phyloP scores from a whole-genome alignment of 92 coral and sea anemone genomes.

The Paramuricea clavata region DNA sequence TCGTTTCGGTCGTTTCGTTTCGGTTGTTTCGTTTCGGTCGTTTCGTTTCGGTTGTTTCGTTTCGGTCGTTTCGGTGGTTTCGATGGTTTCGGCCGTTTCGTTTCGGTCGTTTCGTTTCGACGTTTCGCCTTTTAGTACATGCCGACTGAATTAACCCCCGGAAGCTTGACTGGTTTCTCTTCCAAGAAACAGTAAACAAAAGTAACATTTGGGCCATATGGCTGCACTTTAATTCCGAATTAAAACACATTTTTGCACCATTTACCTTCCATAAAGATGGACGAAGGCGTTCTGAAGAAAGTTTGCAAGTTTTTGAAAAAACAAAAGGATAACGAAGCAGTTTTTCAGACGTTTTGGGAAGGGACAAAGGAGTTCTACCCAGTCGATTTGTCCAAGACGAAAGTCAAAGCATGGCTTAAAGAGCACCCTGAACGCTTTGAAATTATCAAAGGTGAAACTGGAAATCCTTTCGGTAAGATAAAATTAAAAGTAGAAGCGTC shows the following conservation, averaged over 20 bases:
- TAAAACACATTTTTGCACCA: neutral
- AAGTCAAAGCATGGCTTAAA: slow-evolving; percentile 28
- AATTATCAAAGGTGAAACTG: neutral
- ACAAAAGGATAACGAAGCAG: slow-evolving; percentile 26
- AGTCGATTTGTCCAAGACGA: slow-evolving; percentile 3
- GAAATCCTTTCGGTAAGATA: slow-evolving; percentile 37
- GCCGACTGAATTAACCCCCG: too few species aligned
- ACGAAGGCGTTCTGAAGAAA: slow-evolving; percentile 10
- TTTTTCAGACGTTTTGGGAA: slow-evolving; percentile 10
- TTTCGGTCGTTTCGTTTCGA: too few species aligned
- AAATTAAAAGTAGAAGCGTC: slow-evolving; percentile 1
- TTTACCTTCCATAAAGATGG: neutral
- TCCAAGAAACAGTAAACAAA: slow-evolving; percentile 1
- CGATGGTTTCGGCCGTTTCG: too few species aligned
- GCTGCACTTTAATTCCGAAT: neutral
- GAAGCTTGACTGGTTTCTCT: too few species aligned
- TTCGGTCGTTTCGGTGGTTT: too few species aligned
- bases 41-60: too few species aligned
- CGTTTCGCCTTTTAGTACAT: too few species aligned
- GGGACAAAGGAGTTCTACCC: slow-evolving; percentile 28
- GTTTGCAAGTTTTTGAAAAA: slow-evolving; percentile 29
- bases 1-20: too few species aligned
- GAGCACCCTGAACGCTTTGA: slow-evolving; percentile 29
- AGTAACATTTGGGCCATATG: neutral
- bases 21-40: too few species aligned